Evolutionary conservation across 1,140 invertebrate genomes (phyloP), one percentile per base, ranked within the genome.

Genomic region (Drosophila fuyamai): DNA sequence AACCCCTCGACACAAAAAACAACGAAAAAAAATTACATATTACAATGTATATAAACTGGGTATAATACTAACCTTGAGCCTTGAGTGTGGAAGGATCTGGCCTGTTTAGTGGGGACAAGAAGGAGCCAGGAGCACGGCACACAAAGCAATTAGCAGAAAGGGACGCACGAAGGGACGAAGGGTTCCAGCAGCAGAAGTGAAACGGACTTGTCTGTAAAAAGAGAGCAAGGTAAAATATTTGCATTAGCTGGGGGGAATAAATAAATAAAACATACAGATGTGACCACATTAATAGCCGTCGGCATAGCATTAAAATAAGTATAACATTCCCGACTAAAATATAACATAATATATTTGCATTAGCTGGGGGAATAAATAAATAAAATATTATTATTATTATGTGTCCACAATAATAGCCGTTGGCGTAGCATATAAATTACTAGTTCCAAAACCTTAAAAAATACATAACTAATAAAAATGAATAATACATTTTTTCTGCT

Each of bases 101-200:
- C 51, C 51, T 68, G 79, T 61, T 81, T 81, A 73, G 70, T 56
- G 40, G 55, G 61, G 67, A 50, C 76, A 59, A 59, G 56, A 32
- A 77, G 59, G 43, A 47, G 63, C 13, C 47, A 50, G 65, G 36
- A 71, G 48, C 43, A 7, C 14, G 18, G 35, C 76, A 86, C 56
- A 68, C 79, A 76, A 83, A 89, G 83, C 83, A 88, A 88, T 88
- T 88, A 88, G 83, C 84, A 75, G 71, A 74, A 83, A 77, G 63
- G 76, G 50, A 79, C 83, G 83, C 79, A 86, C 79, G 83, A 88
- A 59, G 55, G 67, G 74, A 70, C 62, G 40, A 74, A 77, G 56
- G 61, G 13, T 44, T 79, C 63, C 27, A 56, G 59, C 65, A 51
- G 72, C 14, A 43, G 32, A 74, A 41, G 48, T 48, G 43, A 47